Evolutionary conservation across 2,888 invertebrate species (phyloP), one percentile per base, ranked within the genome.

Genomic region (Sinohyriopsis cumingii): DNA sequence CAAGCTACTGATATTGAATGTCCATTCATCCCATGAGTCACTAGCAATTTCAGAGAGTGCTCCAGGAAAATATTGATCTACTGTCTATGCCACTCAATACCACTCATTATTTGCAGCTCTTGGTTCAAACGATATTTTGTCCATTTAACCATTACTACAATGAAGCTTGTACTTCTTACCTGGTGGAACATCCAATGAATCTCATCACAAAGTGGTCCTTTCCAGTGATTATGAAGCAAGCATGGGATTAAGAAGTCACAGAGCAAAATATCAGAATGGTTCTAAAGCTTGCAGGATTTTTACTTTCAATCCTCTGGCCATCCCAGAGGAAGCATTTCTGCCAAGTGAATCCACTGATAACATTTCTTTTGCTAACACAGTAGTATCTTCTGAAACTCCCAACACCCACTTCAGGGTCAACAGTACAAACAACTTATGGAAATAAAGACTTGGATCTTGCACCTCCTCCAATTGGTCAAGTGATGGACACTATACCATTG

Each of bases 281-380:
- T 64, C 45, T 55, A 15, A 55, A 64, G 55, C 55, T 15, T 63
- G 63, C 55, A 28, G 63, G 18, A 25, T 63, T 24, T 63, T 55
- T 6, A 28, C 28, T 9, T 12, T 63, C 18, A 63, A 63, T 15
- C 24, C 63, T 18, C 5, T 22, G 3, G n/a, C 28, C n/a, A 55
- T 63, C 19, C 55, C 55, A 5, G 55, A 25, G 4, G 25, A 55
- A 18, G 63, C 63, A 1, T 55, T 63, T 25, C 28, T 55, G 19
- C 63, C 55, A 33, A 33, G 33, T 33, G 9, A 9, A 33, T 1
- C 33, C 33, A 33, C 33, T 2, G 9, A 1, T 2, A 33, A 33
- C 9, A 9, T 33, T 7, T 33, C 33, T 0, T 33, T 33, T 33
- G 7, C 9, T 1, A 33, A 9, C 33, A 9, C 33, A 9, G 33